Conservation (phyloP, 2,888 invertebrate genomes). For the Cephonodes hylas region DNA sequence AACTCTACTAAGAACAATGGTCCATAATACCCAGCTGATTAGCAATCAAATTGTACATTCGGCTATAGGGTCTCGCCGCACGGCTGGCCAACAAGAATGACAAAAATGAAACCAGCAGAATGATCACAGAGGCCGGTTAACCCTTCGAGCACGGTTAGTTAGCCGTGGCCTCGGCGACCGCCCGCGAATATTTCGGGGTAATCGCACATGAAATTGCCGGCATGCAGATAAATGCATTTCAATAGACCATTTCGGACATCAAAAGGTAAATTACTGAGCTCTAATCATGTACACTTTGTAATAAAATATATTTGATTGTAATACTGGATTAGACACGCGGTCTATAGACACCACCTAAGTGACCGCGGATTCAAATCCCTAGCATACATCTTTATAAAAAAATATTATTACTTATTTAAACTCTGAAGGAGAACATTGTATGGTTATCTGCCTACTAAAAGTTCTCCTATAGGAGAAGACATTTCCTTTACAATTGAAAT, state of each 20-base stretch:
- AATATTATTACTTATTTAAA: too few species aligned
- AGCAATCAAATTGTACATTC: neutral
- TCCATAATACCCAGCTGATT: neutral
- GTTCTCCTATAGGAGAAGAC: too few species aligned
- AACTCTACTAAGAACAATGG: neutral
- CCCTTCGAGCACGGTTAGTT: conserved; percentile 75
- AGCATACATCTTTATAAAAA: too few species aligned
- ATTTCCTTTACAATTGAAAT: too few species aligned
- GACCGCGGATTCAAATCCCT: too few species aligned
- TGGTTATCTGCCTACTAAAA: too few species aligned
- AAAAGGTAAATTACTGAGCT: conserved; percentile 36
- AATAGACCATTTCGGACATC: conserved; percentile 56
- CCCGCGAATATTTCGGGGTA: conserved; percentile 49
- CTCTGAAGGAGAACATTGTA: too few species aligned
- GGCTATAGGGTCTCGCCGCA: conserved; percentile 34
- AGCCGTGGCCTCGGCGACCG: conserved; percentile 33
- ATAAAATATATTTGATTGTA: neutral
- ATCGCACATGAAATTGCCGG: conserved; percentile 69
- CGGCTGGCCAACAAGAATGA: conserved; percentile 59
- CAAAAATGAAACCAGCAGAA: conserved; percentile 54
- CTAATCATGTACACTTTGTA: neutral
- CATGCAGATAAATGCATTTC: conserved; percentile 58
- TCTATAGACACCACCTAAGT: too few species aligned
- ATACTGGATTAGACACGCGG: too few species aligned
- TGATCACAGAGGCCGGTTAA: conserved; percentile 32